A percentile compares a stretch with the other conserved stretches of the same genome.
Evolutionary conservation across 37 sponge, comb jelly and placozoan species (phyloP).

Genomic region (Chondrosia reniformis): DNA sequence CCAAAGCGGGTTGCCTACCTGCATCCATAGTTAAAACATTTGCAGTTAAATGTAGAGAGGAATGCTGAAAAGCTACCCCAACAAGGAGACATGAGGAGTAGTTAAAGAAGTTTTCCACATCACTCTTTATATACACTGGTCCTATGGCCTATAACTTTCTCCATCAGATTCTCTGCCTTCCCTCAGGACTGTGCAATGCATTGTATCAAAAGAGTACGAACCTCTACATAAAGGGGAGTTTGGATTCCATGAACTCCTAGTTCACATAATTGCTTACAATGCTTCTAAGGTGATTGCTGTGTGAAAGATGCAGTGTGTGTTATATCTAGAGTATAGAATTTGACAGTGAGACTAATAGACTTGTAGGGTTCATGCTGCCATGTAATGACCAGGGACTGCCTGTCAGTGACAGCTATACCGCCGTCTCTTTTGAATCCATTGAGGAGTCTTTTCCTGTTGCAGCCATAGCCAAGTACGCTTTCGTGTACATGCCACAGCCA

Average conservation of each 20-base stretch:
- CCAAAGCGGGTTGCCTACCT: too few relatives aligned
- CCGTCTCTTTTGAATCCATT: conserved; percentile 37
- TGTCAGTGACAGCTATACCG: conserved; percentile 20
- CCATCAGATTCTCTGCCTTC: conserved; percentile 14
- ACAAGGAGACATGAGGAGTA: conserved; percentile 24
- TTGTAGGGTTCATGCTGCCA: conserved; percentile 50
- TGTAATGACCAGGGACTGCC: conserved; percentile 23
- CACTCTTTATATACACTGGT: conserved; percentile 44
- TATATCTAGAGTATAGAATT: conserved; percentile 41
- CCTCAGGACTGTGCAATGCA: conserved; percentile 25
- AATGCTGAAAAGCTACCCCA: neutral
- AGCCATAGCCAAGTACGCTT: conserved; percentile 46
- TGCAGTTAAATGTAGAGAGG: neutral
- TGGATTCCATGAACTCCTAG: conserved; percentile 40
- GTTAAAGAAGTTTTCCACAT: conserved; percentile 46
- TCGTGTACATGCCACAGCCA: conserved; percentile 60
- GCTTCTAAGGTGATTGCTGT: conserved; percentile 33
- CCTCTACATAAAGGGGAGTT: conserved; percentile 20
- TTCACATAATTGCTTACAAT: conserved; percentile 24
- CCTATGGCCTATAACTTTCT: conserved; percentile 43
- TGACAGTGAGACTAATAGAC: conserved; percentile 47
- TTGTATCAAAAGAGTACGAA: conserved; percentile 16
- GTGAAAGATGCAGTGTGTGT: conserved; percentile 44
- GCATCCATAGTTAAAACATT: neutral
- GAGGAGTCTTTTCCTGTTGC: conserved; percentile 17